These are phyloP conservation scores for Cydia pomonella DNA, from an alignment of 1,140 invertebrate species.

Conservation along the genomic window DNA sequence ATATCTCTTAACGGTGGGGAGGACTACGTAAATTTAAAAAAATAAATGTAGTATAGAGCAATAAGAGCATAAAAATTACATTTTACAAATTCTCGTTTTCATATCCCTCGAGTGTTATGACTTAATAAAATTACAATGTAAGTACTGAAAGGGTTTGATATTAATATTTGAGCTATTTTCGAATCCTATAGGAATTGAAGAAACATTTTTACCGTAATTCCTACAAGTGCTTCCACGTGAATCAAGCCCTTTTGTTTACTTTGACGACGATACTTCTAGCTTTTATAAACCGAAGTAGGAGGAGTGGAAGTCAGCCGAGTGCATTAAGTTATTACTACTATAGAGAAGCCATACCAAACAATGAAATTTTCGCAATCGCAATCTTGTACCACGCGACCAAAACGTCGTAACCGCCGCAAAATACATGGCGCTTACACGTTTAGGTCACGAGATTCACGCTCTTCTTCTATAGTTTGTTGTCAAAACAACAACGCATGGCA, in stretches of 20 bases:
- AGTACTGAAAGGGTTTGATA: neutral
- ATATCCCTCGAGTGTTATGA: neutral
- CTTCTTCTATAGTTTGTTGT: no score
- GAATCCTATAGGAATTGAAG: neutral
- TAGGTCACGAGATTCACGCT: no score
- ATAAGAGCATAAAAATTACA: no score
- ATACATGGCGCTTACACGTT: no score
- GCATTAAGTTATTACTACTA: no score
- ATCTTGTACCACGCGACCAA: no score
- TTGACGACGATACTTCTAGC: neutral
- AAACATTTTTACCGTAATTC: neutral
- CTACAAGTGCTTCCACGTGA: neutral
- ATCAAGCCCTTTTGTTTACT: neutral
- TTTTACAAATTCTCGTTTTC: neutral
- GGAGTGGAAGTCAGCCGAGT: neutral
- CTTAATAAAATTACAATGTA: neutral
- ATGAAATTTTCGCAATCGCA: no score
- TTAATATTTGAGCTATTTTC: neutral
- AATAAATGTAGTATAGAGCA: neutral
- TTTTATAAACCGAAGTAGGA: neutral
- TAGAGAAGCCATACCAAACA: no score
- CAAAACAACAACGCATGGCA: no score
- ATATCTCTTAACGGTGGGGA: neutral
- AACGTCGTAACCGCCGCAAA: no score
- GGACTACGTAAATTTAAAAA: slow-evolving; percentile 2